phyloP scores from a whole-genome alignment of 2,797 vertebrate species.

The Anas bahamensis region DNA sequence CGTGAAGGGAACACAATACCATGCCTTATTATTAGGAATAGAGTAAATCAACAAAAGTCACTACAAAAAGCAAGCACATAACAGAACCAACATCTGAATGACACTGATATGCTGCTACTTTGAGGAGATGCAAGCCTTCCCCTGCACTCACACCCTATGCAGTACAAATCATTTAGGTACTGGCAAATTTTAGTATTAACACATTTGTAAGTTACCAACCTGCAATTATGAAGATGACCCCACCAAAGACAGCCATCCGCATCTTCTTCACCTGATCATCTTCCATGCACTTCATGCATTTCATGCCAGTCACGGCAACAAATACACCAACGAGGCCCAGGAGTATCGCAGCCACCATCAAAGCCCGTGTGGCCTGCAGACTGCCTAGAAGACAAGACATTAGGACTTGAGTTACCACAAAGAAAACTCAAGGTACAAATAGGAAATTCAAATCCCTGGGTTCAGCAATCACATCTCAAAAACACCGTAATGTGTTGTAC shows the following conservation, averaged over 20 bases:
- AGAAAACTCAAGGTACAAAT: background rate
- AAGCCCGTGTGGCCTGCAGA: conserved; percentile 85
- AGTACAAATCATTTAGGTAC: background rate
- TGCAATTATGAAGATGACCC: conserved; percentile 84
- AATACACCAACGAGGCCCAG: conserved; percentile 82
- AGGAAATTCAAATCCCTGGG: background rate
- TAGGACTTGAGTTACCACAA: background rate
- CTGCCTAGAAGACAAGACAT: conserved; percentile 76
- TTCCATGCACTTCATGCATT: conserved; percentile 91
- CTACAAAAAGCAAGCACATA: background rate
- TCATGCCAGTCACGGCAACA: conserved; percentile 88
- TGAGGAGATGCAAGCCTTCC: background rate
- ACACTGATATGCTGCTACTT: background rate
- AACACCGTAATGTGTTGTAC: background rate
- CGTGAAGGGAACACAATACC: background rate
- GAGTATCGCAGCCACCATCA: conserved; percentile 87
- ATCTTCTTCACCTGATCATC: conserved; percentile 83
- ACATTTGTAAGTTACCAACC: conserved; percentile 75
- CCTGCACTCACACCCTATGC: background rate
- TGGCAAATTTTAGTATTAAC: background rate
- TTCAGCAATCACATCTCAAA: background rate
- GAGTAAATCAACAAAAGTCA: background rate
- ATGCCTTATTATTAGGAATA: background rate
- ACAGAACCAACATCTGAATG: background rate
- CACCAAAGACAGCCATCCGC: conserved; percentile 82